Evolutionary conservation across 30 jellyfish, hydroid and myxozoan species (phyloP).

Genomic region (Pseudorhiza aurosa): DNA sequence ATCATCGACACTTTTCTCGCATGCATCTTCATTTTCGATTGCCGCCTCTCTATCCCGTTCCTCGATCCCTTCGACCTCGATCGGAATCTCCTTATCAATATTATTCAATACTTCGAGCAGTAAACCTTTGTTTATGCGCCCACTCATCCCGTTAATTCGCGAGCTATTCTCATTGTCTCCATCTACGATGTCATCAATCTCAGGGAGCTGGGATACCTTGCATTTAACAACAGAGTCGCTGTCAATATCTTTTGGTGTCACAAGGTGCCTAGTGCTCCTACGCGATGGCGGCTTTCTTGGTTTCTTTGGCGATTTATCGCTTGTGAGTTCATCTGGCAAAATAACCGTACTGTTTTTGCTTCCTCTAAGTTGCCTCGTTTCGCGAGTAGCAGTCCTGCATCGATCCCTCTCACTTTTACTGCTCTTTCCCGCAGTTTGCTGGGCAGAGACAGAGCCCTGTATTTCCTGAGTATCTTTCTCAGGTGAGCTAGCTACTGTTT

Average conservation of each 20-base stretch:
- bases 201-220: constrained; percentile 10
- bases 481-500: too few relatives aligned
- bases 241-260: background rate
- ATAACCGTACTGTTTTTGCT: background rate
- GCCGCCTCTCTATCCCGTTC: background rate
- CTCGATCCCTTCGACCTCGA: background rate
- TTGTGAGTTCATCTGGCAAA: background rate
- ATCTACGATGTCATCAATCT: constrained; percentile 24
- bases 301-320: background rate
- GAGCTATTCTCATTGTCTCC: background rate
- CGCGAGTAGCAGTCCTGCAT: background rate
- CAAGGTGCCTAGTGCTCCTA: constrained; percentile 10
- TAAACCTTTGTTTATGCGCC: background rate
- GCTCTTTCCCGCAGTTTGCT: too few relatives aligned
- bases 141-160: constrained; percentile 9
- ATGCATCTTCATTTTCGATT: background rate
- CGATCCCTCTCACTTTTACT: background rate
- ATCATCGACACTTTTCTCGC: background rate
- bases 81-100: constrained; percentile 31
- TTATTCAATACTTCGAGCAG: background rate
- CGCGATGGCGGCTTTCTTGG: background rate
- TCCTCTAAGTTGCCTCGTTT: background rate
- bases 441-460: too few relatives aligned
- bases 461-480: too few relatives aligned
- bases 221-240: background rate